phyloP scores from a whole-genome alignment of 2,797 vertebrate species.

The Hemitrygon akajei region DNA sequence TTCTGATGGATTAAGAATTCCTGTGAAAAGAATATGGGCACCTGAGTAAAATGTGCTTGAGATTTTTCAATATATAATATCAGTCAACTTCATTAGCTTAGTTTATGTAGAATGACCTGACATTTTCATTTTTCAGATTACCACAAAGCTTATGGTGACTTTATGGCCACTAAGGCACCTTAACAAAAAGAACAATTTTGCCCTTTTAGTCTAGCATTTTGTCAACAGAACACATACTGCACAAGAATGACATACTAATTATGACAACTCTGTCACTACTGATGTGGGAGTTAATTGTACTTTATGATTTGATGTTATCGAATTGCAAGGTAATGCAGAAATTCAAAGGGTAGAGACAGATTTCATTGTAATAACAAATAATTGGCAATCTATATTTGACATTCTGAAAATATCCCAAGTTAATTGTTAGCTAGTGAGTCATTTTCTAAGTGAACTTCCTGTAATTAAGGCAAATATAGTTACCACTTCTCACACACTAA shows the following conservation, averaged over 20 bases:
- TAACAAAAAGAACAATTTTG: neutral
- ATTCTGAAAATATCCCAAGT: neutral
- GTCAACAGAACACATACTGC: neutral
- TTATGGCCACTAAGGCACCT: neutral
- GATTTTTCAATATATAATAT: neutral
- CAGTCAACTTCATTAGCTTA: neutral
- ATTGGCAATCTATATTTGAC: neutral
- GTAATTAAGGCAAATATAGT: neutral
- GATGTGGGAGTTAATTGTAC: neutral
- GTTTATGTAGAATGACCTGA: neutral
- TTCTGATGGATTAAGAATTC: neutral
- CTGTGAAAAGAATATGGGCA: neutral
- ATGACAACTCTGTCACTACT: neutral
- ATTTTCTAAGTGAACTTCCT: neutral
- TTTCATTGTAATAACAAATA: neutral
- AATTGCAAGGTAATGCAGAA: neutral
- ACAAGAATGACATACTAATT: neutral
- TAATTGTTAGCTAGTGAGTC: neutral
- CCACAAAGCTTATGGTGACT: neutral
- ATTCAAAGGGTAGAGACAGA: neutral
- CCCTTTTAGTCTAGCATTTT: neutral
- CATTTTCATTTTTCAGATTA: neutral
- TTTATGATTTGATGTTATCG: neutral
- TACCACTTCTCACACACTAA: neutral
- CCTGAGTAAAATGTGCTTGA: neutral